Base-by-base conservation (phyloP, 2,888 invertebrate species). In the Parelbella ahira region DNA sequence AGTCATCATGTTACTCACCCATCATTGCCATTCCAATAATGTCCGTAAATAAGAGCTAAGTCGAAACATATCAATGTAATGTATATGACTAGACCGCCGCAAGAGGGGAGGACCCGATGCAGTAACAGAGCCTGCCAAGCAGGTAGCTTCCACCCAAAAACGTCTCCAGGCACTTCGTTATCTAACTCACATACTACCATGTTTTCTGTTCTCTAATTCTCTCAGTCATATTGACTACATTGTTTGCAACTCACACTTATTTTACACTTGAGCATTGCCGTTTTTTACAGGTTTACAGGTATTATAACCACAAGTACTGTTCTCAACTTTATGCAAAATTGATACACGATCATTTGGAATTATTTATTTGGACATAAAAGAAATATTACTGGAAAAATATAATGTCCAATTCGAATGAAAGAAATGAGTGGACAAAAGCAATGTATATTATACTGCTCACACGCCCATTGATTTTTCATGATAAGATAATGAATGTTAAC, bases 51-150 rank as follows among this genome's bases (percentile, higher is more conserved):
- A 1, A 94, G 84, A 0, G 91, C 90, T 15, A 92, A 65, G 63
- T 94, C 94, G 24, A 90, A 90, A 8, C 92, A 90, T 21, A 93
- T 90, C 36, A 94, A 87, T 2, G 91, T 76, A 19, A 93, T 79
- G 55, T 93, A 95, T 13, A 93, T 68, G 1, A 91, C 48, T 25
- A 92, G 88, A 5, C 91, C 90, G 0, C 83, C 86, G 45, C 81
- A 83, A 21, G 86, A 74, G 21, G 87, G 86, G 44, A 86, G 51
- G 45, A 82, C 84, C 25, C 84, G 57, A 38, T 87, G 84, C 12
- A 84, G 43, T 9, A 86, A 50, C 33, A 88, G 51, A 1, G 86
- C 75, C 45, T 86, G 79, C 87, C 87, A 87, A 39, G 75, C 61
- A 18, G 81, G 79, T 25, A 87, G 50, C 55, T 74, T 78, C 71